Conservation (phyloP, 1,140 invertebrate genomes). For the Caerostris darwini region DNA sequence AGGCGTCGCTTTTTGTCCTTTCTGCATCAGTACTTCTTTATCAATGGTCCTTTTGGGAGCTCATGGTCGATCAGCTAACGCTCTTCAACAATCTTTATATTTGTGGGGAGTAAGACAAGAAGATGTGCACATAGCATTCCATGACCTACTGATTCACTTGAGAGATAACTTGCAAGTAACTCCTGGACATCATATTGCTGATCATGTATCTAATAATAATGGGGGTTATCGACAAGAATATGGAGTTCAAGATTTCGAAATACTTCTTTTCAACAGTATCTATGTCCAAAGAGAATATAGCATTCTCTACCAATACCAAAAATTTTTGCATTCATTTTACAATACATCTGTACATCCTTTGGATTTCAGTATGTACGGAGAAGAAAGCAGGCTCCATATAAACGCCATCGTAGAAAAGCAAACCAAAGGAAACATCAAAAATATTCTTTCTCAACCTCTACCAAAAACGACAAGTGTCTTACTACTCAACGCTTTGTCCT, state of each 20-base stretch:
- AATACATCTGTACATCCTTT: slow-evolving; percentile 79
- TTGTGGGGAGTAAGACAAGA: slow-evolving; percentile 79
- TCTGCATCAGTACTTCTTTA: slow-evolving; percentile 80
- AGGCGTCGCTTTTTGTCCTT: slow-evolving; percentile 79
- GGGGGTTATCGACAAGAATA: slow-evolving; percentile 59
- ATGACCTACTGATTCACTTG: slow-evolving; percentile 79
- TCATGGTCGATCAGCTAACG: slow-evolving; percentile 76
- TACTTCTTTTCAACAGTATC: slow-evolving; percentile 79
- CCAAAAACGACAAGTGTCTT: slow-evolving; percentile 78
- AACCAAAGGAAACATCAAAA: slow-evolving; percentile 81
- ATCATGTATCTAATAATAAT: slow-evolving; percentile 55
- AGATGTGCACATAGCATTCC: slow-evolving; percentile 79
- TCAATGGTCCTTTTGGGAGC: slow-evolving; percentile 79
- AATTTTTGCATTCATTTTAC: slow-evolving; percentile 79
- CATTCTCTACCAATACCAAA: slow-evolving; percentile 79
- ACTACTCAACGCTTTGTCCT: slow-evolving; percentile 79
- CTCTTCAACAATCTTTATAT: slow-evolving; percentile 79
- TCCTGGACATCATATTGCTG: slow-evolving; percentile 62
- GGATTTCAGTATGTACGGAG: slow-evolving; percentile 79
- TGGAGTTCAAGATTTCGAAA: slow-evolving; percentile 78
- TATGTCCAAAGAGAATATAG: slow-evolving; percentile 80
- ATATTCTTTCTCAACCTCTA: slow-evolving; percentile 80
- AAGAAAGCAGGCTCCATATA: slow-evolving; percentile 80
- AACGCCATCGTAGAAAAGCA: slow-evolving; percentile 81
- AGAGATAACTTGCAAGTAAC: slow-evolving; percentile 79